Percentiles rank a stretch among this genome's conserved stretches.
phyloP scores from a whole-genome alignment of 2,113 vertebrate genomes.

The Dicrurus megarhynchus region DNA sequence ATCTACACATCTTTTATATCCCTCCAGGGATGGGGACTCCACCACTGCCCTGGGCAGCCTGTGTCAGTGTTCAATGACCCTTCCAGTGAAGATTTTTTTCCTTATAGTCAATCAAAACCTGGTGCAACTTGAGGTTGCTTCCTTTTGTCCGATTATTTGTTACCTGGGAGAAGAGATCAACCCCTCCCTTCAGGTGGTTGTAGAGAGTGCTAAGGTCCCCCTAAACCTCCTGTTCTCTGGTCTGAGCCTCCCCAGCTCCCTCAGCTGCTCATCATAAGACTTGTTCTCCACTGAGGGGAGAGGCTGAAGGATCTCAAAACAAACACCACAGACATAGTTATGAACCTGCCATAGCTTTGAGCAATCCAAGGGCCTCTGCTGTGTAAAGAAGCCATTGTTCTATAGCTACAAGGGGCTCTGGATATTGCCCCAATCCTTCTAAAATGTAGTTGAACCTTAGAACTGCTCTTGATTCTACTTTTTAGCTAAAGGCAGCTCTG shows the following conservation, averaged over 20 bases:
- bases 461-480: background rate
- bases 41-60: background rate
- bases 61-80: background rate
- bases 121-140: background rate
- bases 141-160: fast-evolving
- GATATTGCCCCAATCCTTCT: background rate
- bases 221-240: background rate
- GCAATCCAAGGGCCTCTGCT: background rate
- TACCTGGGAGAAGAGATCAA: no score
- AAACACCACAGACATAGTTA: background rate
- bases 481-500: background rate
- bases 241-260: background rate
- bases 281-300: no score
- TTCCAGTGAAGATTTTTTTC: background rate
- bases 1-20: background rate
- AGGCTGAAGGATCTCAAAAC: background rate
- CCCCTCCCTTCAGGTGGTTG: background rate
- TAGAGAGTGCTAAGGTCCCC: no score
- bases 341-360: background rate
- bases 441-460: background rate
- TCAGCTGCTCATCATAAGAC: background rate
- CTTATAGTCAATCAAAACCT: background rate
- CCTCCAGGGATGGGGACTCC: background rate
- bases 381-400: background rate
- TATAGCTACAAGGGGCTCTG: background rate